Evolutionary conservation across 2,888 invertebrate genomes (phyloP), one percentile per base, ranked within the genome.

Genomic region (Luperina nickerlii): DNA sequence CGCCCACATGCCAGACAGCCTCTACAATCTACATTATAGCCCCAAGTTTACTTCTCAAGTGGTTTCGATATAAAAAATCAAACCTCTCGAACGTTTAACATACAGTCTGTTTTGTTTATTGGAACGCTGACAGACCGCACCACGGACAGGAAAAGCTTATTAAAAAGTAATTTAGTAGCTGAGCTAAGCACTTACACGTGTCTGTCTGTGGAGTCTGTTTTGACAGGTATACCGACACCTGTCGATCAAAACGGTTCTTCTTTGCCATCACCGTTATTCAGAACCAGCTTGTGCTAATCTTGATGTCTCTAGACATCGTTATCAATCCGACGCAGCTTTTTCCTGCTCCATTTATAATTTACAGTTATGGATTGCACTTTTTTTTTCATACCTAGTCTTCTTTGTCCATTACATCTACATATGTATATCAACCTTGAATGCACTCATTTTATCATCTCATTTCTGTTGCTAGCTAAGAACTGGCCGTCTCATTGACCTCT

Each of bases 41-140:
- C 74, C 65, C 67, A 48, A 72, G 66, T 71, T 72, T 54, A 54
- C 68, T 62, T 76, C 60, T 88, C 82, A 80, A 86, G 78, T 87
- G 84, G 70, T 74, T 79, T 78, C 48, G 32, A 24, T 76, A 77
- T 77, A 87, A 87, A 87, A 85, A 87, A 82, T 68, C 65, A 76
- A 67, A 77, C 76, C 76, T 78, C 68, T 79, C 45, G 76, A 83
- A 69, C 27, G 24, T 82, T 81, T 69, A 76, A 79, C 48, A 57
- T 69, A 63, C 27, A 71, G 73, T 68, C 57, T 48, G 57, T 78
- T 80, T 75, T 82, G 76, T 82, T 85, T 83, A 82, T 82, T 88
- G 88, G 84, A 87, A 87, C 74, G 38, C 82, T 88, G 85, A 84
- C 84, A 86, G 79, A 78, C 79, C 66, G 69, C 76, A 74, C 32